Evolutionary conservation across 2,888 invertebrate species (phyloP), one percentile per base, ranked within the genome.

Genomic region (Xylota segnis): DNA sequence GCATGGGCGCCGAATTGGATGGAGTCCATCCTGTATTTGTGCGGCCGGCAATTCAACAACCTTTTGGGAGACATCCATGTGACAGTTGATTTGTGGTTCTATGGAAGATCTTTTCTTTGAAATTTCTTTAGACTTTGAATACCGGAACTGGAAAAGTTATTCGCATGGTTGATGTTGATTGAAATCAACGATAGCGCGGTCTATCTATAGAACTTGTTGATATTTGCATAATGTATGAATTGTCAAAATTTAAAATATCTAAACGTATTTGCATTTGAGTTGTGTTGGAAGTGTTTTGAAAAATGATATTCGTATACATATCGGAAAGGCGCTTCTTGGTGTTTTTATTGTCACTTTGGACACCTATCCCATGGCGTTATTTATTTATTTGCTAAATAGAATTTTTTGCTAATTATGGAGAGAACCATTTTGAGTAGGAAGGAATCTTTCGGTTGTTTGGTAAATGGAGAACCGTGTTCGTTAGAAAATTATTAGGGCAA

Each of bases 1-100:
- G 75, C 81, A 84, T 75, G 63, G 75, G 79, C 84, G 83, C 79
- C 83, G 63, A 63, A 78, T 78, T 72, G 78, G 71, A 74, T 70
- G 82, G 70, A 43, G 47, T 58, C 65, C 70, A 77, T 83, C 77
- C 77, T 72, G 66, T 58, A 23, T 75, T 23, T 23, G 23, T 32
- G 23, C 12, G 37, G 37, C 29, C 18, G 5, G 76, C 37, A 63
- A 74, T 70, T 74, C 63, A 78, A 50, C 66, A 83, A 83, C 72
- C 83, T 77, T 68, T 83, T 52, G 43, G 5, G 12, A 5, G 43
- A 37, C 43, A 50, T 43, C 40, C 43, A 43, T 58, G 50, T 76
- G 76, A 50, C 70, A 65, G 56, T 71, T 76, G 70, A 65, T 40
- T 50, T 82, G 63, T 70, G 70, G 27, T 40, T 50, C 23, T 47